Evolutionary conservation across 2,797 vertebrate genomes (phyloP).

Genomic region (Melanotaenia nigrans): DNA sequence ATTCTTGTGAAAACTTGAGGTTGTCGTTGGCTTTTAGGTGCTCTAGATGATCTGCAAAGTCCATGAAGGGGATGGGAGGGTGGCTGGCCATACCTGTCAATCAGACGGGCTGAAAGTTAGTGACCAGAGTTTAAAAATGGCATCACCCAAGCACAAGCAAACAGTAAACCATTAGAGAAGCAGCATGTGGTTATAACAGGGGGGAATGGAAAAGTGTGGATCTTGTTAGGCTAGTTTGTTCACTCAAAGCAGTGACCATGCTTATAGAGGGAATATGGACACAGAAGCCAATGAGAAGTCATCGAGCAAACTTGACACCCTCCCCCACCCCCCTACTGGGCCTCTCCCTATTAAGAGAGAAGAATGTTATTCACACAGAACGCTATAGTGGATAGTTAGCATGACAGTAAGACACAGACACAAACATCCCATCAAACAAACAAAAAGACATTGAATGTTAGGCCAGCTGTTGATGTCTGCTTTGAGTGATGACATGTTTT

Average conservation of each 20-base stretch:
- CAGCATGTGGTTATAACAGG: conserved; percentile 84
- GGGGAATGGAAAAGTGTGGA: conserved; percentile 84
- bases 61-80: conserved; percentile 95
- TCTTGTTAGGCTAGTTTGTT: conserved; percentile 89
- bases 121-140: conserved; percentile 40
- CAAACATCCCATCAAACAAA: conserved; percentile 71
- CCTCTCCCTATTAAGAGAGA: conserved; percentile 87
- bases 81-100: conserved; percentile 96
- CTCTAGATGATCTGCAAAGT: conserved; percentile 97
- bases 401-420: conserved; percentile 74
- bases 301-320: conserved; percentile 83
- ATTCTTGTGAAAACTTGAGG: conserved; percentile 98
- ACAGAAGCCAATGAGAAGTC: conserved; percentile 91
- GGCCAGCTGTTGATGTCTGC: conserved; percentile 85
- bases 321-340: conserved; percentile 75
- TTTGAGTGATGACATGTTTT: conserved; percentile 90
- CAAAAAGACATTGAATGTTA: conserved; percentile 79
- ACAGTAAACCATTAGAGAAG: conserved; percentile 84
- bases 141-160: conserved; percentile 66
- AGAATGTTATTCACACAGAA: conserved; percentile 84
- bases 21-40: conserved; percentile 99
- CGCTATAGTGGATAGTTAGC: conserved; percentile 85
- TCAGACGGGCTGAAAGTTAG: conserved; percentile 54
- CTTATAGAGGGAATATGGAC: conserved; percentile 86
- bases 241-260: conserved; percentile 97